phyloP scores from a whole-genome alignment of 2,888 invertebrate species.

The Lepidochrysops patricia region DNA sequence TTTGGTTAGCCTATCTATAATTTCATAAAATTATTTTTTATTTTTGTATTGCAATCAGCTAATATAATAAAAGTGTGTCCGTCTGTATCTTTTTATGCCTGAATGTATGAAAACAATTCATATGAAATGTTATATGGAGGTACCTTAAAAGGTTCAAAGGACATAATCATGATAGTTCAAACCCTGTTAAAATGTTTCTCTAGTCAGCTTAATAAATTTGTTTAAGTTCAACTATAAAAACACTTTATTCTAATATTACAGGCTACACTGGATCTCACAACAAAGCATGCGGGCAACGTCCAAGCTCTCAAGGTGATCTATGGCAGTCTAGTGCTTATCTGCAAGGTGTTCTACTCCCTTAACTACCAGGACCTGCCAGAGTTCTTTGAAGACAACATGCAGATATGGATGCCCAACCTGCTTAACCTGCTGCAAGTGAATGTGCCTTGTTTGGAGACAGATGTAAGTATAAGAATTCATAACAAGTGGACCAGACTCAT shows the following conservation, averaged over 20 bases:
- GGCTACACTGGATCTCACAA: conserved; percentile 88
- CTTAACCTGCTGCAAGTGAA: conserved; percentile 85
- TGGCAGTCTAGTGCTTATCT: conserved; percentile 88
- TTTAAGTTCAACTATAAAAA: too few species aligned
- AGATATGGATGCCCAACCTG: conserved; percentile 94
- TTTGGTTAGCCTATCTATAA: too few species aligned
- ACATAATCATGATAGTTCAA: too few species aligned
- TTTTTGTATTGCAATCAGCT: too few species aligned
- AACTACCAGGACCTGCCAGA: conserved; percentile 99
- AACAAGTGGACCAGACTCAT: too few species aligned
- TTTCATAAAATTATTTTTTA: too few species aligned
- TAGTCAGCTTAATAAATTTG: too few species aligned
- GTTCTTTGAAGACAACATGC: conserved; percentile 99
- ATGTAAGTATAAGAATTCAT: conserved; percentile 41
- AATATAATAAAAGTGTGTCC: too few species aligned
- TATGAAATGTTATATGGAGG: too few species aligned
- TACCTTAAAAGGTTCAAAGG: too few species aligned
- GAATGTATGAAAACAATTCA: background rate
- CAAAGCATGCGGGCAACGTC: conserved; percentile 84
- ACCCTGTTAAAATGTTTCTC: too few species aligned
- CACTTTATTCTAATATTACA: conserved; percentile 51
- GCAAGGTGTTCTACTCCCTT: conserved; percentile 97
- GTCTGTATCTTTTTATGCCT: conserved; percentile 18
- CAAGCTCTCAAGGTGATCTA: conserved; percentile 90
- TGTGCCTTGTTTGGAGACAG: conserved; percentile 82